A percentile compares a stretch with the other conserved stretches of the same genome.
Evolutionary conservation across 2,113 vertebrate species (phyloP).

Genomic region (Mus pahari): DNA sequence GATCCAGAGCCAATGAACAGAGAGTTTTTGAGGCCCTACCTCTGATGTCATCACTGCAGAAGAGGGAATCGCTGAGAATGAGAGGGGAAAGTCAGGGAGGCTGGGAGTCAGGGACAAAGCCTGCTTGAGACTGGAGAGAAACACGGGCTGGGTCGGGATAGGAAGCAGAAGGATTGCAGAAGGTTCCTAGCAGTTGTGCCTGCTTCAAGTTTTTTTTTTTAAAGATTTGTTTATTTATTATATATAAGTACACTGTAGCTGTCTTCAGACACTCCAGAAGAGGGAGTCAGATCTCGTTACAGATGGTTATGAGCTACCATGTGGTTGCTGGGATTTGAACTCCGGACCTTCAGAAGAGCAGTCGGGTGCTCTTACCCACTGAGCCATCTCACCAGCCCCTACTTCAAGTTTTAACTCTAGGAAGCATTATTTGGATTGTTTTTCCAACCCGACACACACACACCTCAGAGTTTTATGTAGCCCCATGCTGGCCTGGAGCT

Average conservation of each 20-base stretch:
- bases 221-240: no score
- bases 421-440: neutral
- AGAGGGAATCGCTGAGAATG: neutral
- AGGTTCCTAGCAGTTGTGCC: neutral
- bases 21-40: neutral
- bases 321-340: no score
- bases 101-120: fast-evolving
- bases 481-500: neutral
- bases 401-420: neutral
- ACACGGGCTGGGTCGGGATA: fast-evolving
- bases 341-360: no score
- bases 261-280: no score
- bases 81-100: neutral
- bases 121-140: neutral
- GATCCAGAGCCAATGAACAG: neutral
- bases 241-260: no score
- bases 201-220: neutral
- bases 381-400: no score
- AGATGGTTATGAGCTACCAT: no score
- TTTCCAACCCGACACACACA: neutral
- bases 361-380: no score
- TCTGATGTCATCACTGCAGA: neutral
- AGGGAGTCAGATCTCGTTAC: no score
- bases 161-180: neutral
- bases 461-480: neutral